A percentile compares a stretch with the other conserved stretches of the same genome.
These are phyloP conservation scores for Oncorhynchus masou DNA, from an alignment of 2,113 vertebrate genomes.

Conservation along the genomic window DNA sequence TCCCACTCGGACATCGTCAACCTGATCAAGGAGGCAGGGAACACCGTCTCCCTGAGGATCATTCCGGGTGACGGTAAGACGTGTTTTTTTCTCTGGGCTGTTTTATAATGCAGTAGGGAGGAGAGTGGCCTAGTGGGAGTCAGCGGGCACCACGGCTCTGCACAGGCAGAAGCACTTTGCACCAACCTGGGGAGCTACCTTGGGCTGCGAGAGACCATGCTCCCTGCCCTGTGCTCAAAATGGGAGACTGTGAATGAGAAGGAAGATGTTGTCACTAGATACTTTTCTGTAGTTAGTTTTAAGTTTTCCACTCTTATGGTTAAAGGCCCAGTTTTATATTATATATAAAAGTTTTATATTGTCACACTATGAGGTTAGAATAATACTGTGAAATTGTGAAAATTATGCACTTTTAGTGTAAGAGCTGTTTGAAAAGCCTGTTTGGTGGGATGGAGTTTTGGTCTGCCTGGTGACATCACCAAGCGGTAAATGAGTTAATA, in stretches of 20 bases:
- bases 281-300: too few species aligned
- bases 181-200: conserved; percentile 4
- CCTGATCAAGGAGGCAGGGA: conserved; percentile 98
- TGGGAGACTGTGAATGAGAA: conserved; percentile 21
- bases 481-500: too few species aligned
- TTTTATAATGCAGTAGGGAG: conserved; percentile 48
- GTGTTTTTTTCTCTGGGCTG: conserved; percentile 10
- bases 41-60: conserved; percentile 96
- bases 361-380: too few species aligned
- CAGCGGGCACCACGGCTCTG: conserved; percentile 48
- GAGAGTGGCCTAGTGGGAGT: conserved; percentile 51
- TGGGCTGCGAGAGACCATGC: conserved; percentile 32
- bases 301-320: too few species aligned
- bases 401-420: too few species aligned
- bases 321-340: too few species aligned
- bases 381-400: too few species aligned
- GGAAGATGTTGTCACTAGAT: too few species aligned
- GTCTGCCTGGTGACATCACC: too few species aligned
- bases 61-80: conserved; percentile 97
- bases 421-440: too few species aligned
- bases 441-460: too few species aligned
- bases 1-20: conserved; percentile 99
- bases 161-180: conserved; percentile 40
- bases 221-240: conserved; percentile 17
- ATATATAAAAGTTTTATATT: too few species aligned